Conservation (phyloP, 2,888 invertebrate genomes). For the Polymixis lichenea region DNA sequence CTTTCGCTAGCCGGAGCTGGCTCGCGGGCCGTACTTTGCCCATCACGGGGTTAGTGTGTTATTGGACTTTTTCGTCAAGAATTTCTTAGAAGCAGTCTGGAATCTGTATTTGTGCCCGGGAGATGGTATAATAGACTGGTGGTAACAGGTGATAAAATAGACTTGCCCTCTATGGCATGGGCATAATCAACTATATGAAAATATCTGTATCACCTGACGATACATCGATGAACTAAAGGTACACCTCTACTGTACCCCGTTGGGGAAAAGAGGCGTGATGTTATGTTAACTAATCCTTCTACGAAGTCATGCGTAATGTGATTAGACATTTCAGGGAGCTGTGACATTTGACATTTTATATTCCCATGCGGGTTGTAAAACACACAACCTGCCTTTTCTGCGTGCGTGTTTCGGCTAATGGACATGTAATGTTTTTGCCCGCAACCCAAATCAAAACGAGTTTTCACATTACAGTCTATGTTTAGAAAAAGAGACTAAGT, state of each 20-base stretch:
- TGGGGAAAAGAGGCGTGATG: no score
- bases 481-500: slow-evolving; percentile 31
- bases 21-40: no score
- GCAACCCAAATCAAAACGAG: slow-evolving; percentile 59
- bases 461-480: slow-evolving; percentile 30
- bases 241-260: not conserved
- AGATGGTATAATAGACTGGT: no score
- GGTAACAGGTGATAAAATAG: no score
- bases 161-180: no score
- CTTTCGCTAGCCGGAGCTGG: no score
- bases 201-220: no score
- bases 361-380: slow-evolving; percentile 66
- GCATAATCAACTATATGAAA: no score
- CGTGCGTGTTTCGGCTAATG: slow-evolving; percentile 53
- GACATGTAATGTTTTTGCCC: slow-evolving; percentile 56
- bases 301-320: not conserved
- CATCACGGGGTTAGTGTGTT: not conserved
- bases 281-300: not conserved
- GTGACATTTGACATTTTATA: slow-evolving; percentile 77
- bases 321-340: slow-evolving; percentile 72
- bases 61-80: not conserved
- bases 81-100: not conserved
- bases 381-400: slow-evolving; percentile 35
- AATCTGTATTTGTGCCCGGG: no score
- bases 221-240: not conserved